Base-by-base conservation (phyloP, 2,888 invertebrate genomes). In the Rhabditoides inermis region DNA sequence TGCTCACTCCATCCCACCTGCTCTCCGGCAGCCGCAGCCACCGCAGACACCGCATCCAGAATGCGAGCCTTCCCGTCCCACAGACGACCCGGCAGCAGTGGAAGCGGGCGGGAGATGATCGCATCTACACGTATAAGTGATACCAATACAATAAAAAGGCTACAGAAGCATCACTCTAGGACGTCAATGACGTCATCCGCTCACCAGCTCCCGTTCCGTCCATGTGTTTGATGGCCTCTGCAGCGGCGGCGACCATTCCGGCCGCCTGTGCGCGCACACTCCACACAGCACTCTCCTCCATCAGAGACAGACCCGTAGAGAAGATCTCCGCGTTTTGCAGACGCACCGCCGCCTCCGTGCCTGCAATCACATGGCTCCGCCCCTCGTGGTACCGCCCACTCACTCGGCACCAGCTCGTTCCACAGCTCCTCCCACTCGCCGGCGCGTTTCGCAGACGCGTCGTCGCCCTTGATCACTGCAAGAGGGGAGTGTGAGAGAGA, bases 51-150 rank as follows among this genome's bases (percentile, higher is more conserved):
- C 0, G 69, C 57, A 22, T 49, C 55, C 26, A 65, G 55, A 23
- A 69, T 55, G 20, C 61, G 56, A 22, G 55, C 60, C 53, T 69
- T 69, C 45, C 69, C 69, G 5, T 59, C 58, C 69, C 69, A 69
- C 20, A 63, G 56, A n/a, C 69, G 46, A 18, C 69, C 69, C n/a
- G 56, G 53, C 18, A 69, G 50, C 12, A 60, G 55, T n/a, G 56
- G 53, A 2, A 63, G 45, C 10, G 67, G 46, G 3, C 42, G 40
- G 25, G 53, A 20, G 15, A 64, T 41, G 2, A 64, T 37, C 30
- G 45, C 49, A 35, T 55, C 66, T 46, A 4, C 2, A 35, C 22
- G 27, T n/a, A 30, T 20, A 4, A 45, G 18, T n/a, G 10, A n/a
- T 20, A 15, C 6, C n/a, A n/a, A 6, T 6, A 18, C 12, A 22